phyloP scores from a whole-genome alignment of 2,797 vertebrate species.

The Acanthiza pusilla region DNA sequence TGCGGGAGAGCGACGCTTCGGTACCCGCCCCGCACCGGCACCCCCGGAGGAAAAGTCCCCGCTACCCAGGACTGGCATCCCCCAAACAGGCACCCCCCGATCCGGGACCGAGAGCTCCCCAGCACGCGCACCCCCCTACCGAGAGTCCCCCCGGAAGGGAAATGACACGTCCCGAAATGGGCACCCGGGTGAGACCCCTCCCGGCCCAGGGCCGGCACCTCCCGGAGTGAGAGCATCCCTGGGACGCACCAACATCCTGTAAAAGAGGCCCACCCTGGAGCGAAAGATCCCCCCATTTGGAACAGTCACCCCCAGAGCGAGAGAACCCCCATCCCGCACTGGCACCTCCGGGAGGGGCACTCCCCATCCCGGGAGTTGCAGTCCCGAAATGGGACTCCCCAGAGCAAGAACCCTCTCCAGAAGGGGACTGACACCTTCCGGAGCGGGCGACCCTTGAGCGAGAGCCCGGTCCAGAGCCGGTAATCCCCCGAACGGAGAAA shows the following conservation, averaged over 20 bases:
- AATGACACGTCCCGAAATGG: not conserved
- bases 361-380: not conserved
- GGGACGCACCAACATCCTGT: not conserved
- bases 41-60: not conserved
- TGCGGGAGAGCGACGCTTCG: constrained; percentile 41
- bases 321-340: not conserved
- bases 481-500: too few relatives aligned
- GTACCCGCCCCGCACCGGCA: not conserved
- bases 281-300: not conserved
- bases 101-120: not conserved
- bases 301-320: not conserved
- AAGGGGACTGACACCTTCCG: not conserved
- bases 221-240: not conserved
- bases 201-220: not conserved
- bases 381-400: not conserved
- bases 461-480: not conserved
- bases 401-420: not conserved
- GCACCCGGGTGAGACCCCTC: not conserved
- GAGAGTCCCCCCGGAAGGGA: not conserved
- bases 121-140: not conserved
- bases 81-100: not conserved
- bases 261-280: not conserved
- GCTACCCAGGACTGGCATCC: not conserved
- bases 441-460: not conserved
- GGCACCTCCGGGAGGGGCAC: not conserved